Conservation (phyloP, 1,140 invertebrate genomes). For the Bombus terrestris region DNA sequence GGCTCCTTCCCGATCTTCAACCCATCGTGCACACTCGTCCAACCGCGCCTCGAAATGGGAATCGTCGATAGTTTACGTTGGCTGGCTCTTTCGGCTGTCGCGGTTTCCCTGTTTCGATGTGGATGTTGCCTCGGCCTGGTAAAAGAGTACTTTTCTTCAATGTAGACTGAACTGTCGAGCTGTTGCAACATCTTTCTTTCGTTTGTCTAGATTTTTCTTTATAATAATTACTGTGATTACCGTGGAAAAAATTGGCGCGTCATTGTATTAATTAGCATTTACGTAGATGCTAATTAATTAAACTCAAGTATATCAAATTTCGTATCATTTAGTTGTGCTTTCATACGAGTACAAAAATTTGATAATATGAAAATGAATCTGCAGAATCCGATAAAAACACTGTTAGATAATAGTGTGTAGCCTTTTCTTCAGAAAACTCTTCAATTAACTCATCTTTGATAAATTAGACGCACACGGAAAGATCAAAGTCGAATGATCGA, state of each 20-base stretch:
- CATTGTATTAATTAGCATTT: no score
- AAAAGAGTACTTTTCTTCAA: background rate
- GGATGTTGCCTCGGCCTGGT: background rate
- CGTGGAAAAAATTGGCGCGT: no score
- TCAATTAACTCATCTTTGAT: background rate
- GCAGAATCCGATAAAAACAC: no score
- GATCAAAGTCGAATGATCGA: background rate
- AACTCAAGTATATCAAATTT: no score
- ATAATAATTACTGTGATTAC: background rate
- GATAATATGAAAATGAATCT: no score
- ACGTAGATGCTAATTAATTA: no score
- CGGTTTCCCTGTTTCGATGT: background rate
- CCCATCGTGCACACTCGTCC: background rate
- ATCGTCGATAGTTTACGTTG: conserved; percentile 16
- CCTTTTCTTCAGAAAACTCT: no score
- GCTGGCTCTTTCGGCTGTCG: background rate
- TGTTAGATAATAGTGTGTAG: no score
- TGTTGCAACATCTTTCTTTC: background rate
- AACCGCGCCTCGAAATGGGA: background rate
- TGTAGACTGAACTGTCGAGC: background rate
- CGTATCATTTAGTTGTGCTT: no score
- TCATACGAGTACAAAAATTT: no score
- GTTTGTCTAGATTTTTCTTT: background rate
- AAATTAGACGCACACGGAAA: background rate
- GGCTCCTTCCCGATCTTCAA: conserved; percentile 10